Evolutionary conservation across 2,797 vertebrate species (phyloP), one percentile per base, ranked within the genome.

Genomic region (Lateolabrax maculatus): DNA sequence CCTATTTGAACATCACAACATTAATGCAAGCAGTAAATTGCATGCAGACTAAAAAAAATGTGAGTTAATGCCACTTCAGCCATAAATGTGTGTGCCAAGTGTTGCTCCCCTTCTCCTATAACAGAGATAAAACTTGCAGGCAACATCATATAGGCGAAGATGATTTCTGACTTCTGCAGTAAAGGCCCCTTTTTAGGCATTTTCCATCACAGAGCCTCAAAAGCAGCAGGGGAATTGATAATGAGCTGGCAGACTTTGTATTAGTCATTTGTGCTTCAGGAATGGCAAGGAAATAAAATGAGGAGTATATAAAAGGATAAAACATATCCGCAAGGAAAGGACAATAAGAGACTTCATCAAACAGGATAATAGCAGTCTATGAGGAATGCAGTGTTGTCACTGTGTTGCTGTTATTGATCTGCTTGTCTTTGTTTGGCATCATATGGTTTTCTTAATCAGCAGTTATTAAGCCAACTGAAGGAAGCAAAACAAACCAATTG

Each of bases 1-100:
- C 97, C 97, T 98, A 62, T 36, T 65, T 72, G 56, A 48, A 65
- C 31, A 84, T 60, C 48, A 81, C 43, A 77, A 71, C 25, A 84
- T 62, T 25, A 79, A 74, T n/a, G 43, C 57, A 67, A 48, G 37
- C 31, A 65, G 12, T 79, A 2, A 68, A 49, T 25, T 60, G 2
- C 25, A 46, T 48, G 37, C 52, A 43, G 10, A 52, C 58, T 15
- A n/a, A 23, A 49, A 37, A 25, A 27, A 68, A 25, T 27, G 52
- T 46, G 19, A 74, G 18, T 68, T 65, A 34, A 48, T 27, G 21
- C 6, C 49, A 61, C 21, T 34, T 39, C 9, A 7, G 7, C 44
- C 12, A 21, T n/a, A 53, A 58, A 31, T 11, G 21, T 49, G 7
- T 25, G 19, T 36, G 49, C 18, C 57, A 71, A 74, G 37, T 64